Evolutionary conservation across 1,140 invertebrate genomes (phyloP), one percentile per base, ranked within the genome.

Genomic region (Caenorhabditis inopinata): DNA sequence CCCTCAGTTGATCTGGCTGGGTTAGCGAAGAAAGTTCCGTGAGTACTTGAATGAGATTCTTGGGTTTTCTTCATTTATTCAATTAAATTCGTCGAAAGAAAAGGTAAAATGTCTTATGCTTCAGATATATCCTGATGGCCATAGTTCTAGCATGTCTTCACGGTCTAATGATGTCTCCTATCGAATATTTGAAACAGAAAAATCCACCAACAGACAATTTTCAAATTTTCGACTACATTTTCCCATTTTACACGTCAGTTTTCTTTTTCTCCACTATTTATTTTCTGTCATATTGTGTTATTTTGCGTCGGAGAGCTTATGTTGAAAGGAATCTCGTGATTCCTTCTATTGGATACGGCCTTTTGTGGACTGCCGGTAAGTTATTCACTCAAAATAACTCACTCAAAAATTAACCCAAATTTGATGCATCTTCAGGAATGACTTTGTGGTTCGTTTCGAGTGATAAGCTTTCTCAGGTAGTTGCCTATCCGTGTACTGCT

Each of bases 181-280:
- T 86, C 73, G 83, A 85, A 49, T 85, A 85, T 27, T 75, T 87
- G 25, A 81, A 81, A 25, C 83, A 86, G 47, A 81, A 83, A 27
- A 84, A 78, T 46, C 76, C 87, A 16, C 47, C 76, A 42, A 80
- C 78, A n/a, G 83, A 80, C 14, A 85, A 62, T 21, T 47, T 83
- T 29, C 83, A 85, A 42, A 85, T 83, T 18, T 78, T 86, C 51
- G 85, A 86, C 68, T 87, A 85, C 35, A 76, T 86, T 18, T 86
- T 87, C 53, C 85, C 86, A 21, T 83, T 86, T 80, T 86, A 83
- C 38, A 85, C 84, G 11, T 75, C 86, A 21, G 79, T 83, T 27
- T 86, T 88, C 68, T 42, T 83, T 35, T 86, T 86, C 75, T 86
- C 86, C 21, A 86, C 85, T 0, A 14, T 88, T 18, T 86, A 86